Percentiles rank a stretch among this genome's conserved stretches.
phyloP scores from a whole-genome alignment of 2,113 vertebrate genomes.

The Callopanchax toddi region DNA sequence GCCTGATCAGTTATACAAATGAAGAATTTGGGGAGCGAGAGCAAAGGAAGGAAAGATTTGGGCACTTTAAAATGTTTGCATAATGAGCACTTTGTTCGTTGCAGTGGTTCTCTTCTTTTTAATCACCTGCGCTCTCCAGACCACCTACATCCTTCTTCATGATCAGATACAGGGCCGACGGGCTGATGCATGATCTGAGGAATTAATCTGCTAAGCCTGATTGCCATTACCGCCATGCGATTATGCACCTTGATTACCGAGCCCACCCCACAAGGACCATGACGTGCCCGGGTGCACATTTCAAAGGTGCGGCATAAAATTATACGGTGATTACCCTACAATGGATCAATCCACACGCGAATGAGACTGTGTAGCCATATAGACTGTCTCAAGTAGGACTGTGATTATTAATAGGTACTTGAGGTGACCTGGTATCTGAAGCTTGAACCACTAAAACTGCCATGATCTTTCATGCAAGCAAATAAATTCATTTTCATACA shows the following conservation, averaged over 20 bases:
- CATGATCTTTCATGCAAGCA: constrained; percentile 64
- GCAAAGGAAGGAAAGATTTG: constrained; percentile 73
- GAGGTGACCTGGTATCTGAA: constrained; percentile 75
- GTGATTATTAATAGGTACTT: constrained; percentile 84
- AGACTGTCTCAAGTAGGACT: constrained; percentile 81
- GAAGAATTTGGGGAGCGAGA: constrained; percentile 71
- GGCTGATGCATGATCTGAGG: constrained; percentile 73
- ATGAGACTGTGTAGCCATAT: constrained; percentile 73
- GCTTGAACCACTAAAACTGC: constrained; percentile 56
- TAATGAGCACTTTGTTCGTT: constrained; percentile 77
- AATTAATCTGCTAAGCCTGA: constrained; percentile 82
- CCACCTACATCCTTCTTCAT: constrained; percentile 85
- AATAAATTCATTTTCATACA: constrained; percentile 69
- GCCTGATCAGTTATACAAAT: constrained; percentile 71
- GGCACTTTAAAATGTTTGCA: constrained; percentile 81
- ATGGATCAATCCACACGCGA: constrained; percentile 74
- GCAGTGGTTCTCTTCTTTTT: constrained; percentile 76
- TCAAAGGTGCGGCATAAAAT: constrained; percentile 81
- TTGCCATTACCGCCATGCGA: constrained; percentile 81
- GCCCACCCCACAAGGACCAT: constrained; percentile 77
- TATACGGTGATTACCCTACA: constrained; percentile 81
- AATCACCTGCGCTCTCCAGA: constrained; percentile 85
- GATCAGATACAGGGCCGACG: constrained; percentile 78
- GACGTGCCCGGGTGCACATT: constrained; percentile 71
- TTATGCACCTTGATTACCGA: constrained; percentile 85